Conservation (phyloP, 2,797 vertebrate species). For the Manis javanica region DNA sequence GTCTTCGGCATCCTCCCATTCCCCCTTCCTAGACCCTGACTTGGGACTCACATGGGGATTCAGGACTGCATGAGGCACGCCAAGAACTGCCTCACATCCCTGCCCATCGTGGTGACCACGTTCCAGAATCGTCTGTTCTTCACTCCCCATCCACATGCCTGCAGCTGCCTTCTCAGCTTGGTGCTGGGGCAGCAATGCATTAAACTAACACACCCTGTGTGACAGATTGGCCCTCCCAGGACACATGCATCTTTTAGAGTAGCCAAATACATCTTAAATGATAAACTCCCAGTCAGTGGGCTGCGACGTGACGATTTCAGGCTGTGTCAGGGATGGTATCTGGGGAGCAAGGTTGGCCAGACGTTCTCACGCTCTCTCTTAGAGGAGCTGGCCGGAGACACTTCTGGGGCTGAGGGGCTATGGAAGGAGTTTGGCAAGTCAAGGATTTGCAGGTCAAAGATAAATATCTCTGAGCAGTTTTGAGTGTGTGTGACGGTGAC, state of each 20-base stretch:
- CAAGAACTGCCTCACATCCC: neutral
- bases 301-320: neutral
- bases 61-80: accelerated
- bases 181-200: neutral
- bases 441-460: neutral
- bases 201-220: accelerated
- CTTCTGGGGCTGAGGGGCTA: too few species aligned
- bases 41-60: too few species aligned
- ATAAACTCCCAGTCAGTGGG: neutral
- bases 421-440: neutral
- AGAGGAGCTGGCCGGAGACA: neutral
- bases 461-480: neutral
- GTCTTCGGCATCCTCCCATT: neutral
- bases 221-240: neutral
- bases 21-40: neutral
- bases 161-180: neutral
- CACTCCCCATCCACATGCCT: accelerated
- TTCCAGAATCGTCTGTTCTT: neutral
- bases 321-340: neutral
- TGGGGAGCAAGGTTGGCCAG: neutral
- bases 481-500: neutral
- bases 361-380: neutral
- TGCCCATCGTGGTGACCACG: accelerated
- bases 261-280: neutral
- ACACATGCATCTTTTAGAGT: neutral